Conservation (phyloP, 2,797 vertebrate genomes). For the Coendou prehensilis region DNA sequence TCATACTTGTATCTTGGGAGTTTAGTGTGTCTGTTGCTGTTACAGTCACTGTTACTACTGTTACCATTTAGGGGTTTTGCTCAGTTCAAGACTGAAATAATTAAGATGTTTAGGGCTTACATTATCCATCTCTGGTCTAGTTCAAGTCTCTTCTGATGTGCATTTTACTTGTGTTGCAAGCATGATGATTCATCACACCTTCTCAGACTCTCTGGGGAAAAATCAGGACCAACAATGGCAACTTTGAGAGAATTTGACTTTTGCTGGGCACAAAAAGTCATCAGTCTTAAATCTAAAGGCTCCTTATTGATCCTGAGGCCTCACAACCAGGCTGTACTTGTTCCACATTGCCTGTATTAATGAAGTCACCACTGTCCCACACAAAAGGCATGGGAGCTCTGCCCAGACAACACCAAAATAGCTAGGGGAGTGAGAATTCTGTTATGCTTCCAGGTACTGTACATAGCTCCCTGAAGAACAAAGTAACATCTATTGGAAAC, state of each 20-base stretch:
- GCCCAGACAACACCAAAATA: not conserved
- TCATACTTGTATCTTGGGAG: not conserved
- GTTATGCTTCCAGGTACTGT: not conserved
- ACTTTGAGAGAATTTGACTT: conserved; percentile 89
- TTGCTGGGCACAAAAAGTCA: conserved; percentile 89
- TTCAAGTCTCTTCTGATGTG: conserved; percentile 82
- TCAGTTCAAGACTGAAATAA: conserved; percentile 78
- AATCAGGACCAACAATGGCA: conserved; percentile 87
- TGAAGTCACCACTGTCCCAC: conserved; percentile 66
- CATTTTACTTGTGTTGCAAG: conserved; percentile 85
- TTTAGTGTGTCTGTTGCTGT: not conserved
- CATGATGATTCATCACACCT: conserved; percentile 88
- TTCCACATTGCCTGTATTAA: conserved; percentile 82
- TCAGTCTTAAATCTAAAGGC: conserved; percentile 90
- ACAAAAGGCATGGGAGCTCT: conserved; percentile 76
- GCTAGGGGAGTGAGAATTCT: not conserved
- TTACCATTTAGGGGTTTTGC: conserved; percentile 51
- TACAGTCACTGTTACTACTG: conserved; percentile 9
- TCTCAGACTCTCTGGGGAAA: conserved; percentile 85
- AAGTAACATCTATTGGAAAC: not conserved
- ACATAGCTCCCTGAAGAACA: not conserved
- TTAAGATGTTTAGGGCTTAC: conserved; percentile 78
- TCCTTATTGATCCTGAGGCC: conserved; percentile 89
- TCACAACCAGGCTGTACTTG: conserved; percentile 78
- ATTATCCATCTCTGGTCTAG: conserved; percentile 82